A percentile compares a stretch with the other conserved stretches of the same genome.
phyloP scores from a whole-genome alignment of 1,140 invertebrate species.

The Bombus confusus region DNA sequence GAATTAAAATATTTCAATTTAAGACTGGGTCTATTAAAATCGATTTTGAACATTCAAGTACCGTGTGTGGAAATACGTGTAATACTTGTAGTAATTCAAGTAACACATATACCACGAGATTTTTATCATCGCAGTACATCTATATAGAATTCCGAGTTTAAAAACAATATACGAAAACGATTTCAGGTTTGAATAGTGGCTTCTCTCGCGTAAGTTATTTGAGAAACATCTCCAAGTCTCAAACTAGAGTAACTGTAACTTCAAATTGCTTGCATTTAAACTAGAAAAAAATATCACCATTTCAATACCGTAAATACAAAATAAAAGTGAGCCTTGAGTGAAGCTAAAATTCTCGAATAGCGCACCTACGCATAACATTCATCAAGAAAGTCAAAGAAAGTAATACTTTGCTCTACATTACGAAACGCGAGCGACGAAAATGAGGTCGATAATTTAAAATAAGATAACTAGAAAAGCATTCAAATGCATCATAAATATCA shows the following conservation, averaged over 20 bases:
- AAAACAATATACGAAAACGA: neutral
- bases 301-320: neutral
- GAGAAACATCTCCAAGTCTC: neutral
- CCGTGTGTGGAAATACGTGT: neutral
- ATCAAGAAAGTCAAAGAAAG: too few species aligned
- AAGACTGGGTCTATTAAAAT: neutral
- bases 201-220: neutral
- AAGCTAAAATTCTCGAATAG: too few species aligned
- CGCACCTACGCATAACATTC: too few species aligned
- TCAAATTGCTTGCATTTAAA: neutral
- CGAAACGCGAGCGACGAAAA: too few species aligned
- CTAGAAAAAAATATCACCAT: neutral
- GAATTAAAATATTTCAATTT: neutral
- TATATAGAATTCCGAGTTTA: too few species aligned
- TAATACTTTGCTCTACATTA: too few species aligned
- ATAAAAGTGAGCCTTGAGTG: too few species aligned
- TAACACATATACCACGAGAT: neutral
- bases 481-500: too few species aligned
- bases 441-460: too few species aligned
- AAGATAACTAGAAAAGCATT: too few species aligned
- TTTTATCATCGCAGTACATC: neutral
- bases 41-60: neutral
- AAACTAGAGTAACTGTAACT: neutral
- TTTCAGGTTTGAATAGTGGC: neutral
- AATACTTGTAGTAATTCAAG: neutral